Base-by-base conservation (phyloP, 2,113 vertebrate species). In the Diglossa brunneiventris region DNA sequence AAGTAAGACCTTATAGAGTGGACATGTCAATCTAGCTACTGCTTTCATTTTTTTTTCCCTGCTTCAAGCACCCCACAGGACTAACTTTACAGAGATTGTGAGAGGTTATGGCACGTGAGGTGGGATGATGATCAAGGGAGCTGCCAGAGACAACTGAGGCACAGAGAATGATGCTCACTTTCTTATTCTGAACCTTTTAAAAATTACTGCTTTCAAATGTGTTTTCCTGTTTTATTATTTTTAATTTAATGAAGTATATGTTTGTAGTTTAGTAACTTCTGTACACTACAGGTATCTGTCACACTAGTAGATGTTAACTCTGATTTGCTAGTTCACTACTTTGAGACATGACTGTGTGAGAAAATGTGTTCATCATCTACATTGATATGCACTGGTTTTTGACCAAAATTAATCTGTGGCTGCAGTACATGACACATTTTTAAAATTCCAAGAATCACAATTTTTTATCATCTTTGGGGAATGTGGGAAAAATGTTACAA, bases 321-420 rank as follows among this genome's bases (percentile, higher is more conserved):
- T 63, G 46, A 80, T 50, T 74, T 69, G 14, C 13, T 87, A 35
- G 30, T 77, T 90, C 37, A 47, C 21, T 80, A 5, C 24, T 88
- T 83, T 22, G 24, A 83, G 58, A 79, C 17, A 64, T 37, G 11
- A 11, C 49, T 61, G 49, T 56, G 27, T 33, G n/a, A 92, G 39
- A 88, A 67, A 76, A 79, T 28, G 50, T 47, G 15, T 84, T 64
- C 15, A 15, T 74, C 39, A 37, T 62, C 56, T 75, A 21, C 50
- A 41, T 2, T 63, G 56, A 78, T 23, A 72, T 0, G 0, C 30
- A 39, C 4, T 35, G 17, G 0, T 10, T 84, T 92, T 79, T 78
- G 56, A 33, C 13, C 64, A 58, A 84, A 84, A 63, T 46, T 74
- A 42, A n/a, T 90, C 35, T 47, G 5, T 63, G 58, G 62, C 27